Percentiles rank a stretch among this genome's conserved stretches.
These are phyloP conservation scores for Poecilia gillii DNA, from an alignment of 2,797 vertebrate species.

Conservation along the genomic window DNA sequence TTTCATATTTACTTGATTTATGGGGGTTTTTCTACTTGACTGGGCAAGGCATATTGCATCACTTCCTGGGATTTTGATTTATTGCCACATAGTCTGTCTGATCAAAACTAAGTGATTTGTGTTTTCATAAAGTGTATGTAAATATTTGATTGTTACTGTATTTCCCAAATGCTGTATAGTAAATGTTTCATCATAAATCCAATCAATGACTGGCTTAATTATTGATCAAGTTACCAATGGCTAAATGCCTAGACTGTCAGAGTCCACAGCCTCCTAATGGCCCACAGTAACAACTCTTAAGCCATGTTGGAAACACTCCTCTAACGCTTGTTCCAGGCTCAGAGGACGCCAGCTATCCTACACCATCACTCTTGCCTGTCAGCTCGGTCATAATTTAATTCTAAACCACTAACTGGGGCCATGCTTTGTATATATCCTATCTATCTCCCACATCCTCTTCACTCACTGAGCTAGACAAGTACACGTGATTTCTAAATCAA, in stretches of 20 bases:
- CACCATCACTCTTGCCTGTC: slow-evolving; percentile 52
- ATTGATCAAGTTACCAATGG: not conserved
- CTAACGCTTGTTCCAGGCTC: not conserved
- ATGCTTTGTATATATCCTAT: slow-evolving; percentile 12
- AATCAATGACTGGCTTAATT: not conserved
- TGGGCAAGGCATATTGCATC: not conserved
- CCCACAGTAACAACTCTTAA: not conserved
- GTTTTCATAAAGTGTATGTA: not conserved
- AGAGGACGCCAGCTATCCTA: slow-evolving; percentile 21
- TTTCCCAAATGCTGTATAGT: not conserved
- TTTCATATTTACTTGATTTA: not conserved
- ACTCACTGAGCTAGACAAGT: slow-evolving; percentile 25
- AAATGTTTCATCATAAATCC: not conserved
- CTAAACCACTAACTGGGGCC: slow-evolving; percentile 59
- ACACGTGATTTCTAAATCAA: slow-evolving; percentile 68
- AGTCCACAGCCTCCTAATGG: not conserved
- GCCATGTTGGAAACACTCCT: not conserved
- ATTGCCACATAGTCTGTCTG: not conserved
- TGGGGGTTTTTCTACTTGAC: not conserved
- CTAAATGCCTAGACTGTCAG: not conserved
- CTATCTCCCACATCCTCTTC: slow-evolving; percentile 20
- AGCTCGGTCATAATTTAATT: slow-evolving; percentile 63
- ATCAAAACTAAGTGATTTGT: not conserved
- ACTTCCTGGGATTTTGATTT: not conserved
- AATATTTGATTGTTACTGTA: not conserved